Conservation (phyloP, 2,888 invertebrate species). For the Operophtera brumata region DNA sequence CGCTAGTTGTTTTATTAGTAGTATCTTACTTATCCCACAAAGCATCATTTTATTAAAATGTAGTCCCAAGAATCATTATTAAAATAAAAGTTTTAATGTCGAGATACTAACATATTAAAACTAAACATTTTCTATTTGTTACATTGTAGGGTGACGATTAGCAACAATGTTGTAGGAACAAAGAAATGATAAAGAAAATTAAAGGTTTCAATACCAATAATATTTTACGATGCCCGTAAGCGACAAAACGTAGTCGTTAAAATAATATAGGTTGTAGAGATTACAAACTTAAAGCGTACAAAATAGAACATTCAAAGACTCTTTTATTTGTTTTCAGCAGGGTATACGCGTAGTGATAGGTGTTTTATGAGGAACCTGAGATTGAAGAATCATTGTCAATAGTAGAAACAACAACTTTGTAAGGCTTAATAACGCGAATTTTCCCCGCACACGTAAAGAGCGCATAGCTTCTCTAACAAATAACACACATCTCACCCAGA, state of each 20-base stretch:
- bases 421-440: conserved; percentile 52
- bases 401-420: conserved; percentile 52
- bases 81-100: conserved; percentile 16
- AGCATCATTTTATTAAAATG: neutral
- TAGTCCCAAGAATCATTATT: conserved; percentile 1
- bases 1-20: too few species aligned
- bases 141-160: conserved; percentile 61
- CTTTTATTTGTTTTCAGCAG: neutral
- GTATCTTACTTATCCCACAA: too few species aligned
- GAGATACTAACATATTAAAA: conserved; percentile 13
- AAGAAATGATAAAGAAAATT: conserved; percentile 75
- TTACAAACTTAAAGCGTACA: conserved; percentile 33
- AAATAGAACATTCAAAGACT: conserved; percentile 23
- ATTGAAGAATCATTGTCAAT: neutral
- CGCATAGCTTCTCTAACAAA: conserved; percentile 68
- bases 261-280: conserved; percentile 57
- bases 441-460: conserved; percentile 62
- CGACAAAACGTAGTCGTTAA: conserved; percentile 72
- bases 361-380: conserved; percentile 7
- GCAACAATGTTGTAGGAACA: conserved; percentile 64
- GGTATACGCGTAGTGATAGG: neutral
- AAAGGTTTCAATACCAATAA: conserved; percentile 71
- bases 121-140: conserved; percentile 36
- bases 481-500: conserved; percentile 57
- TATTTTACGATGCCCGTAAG: conserved; percentile 74